A percentile compares a stretch with the other conserved stretches of the same genome.
Evolutionary conservation across 2,888 invertebrate species (phyloP).

Genomic region (Phrixothrix hirtus): DNA sequence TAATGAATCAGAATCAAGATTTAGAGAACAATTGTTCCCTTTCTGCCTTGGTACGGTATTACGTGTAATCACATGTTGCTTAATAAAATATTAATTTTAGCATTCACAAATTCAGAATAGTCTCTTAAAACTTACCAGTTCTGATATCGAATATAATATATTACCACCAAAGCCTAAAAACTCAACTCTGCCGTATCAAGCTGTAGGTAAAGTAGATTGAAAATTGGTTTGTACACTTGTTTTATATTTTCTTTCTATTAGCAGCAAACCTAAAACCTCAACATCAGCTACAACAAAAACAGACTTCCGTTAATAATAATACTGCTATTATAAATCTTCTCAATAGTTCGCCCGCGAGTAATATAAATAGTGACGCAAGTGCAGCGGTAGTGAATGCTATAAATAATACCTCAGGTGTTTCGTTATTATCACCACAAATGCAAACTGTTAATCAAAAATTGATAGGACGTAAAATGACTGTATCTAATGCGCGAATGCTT

Average conservation of each 20-base stretch:
- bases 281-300: slow-evolving; percentile 44
- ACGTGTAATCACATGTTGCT: no score
- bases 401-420: slow-evolving; percentile 43
- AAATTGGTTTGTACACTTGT: not conserved
- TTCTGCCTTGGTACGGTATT: no score
- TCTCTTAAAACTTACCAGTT: slow-evolving; percentile 48
- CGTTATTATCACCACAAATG: slow-evolving; percentile 50
- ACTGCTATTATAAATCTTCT: slow-evolving; percentile 77
- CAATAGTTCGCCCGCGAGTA: slow-evolving; percentile 75
- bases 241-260: slow-evolving; percentile 20
- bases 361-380: slow-evolving; percentile 62
- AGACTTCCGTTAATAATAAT: slow-evolving; percentile 61
- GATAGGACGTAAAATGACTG: slow-evolving; percentile 61
- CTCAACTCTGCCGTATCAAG: slow-evolving; percentile 79
- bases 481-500: slow-evolving; percentile 56
- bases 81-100: slow-evolving; percentile 49
- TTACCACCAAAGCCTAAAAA: slow-evolving; percentile 81
- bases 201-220: slow-evolving; percentile 55
- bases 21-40: no score
- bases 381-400: slow-evolving; percentile 59
- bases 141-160: slow-evolving; percentile 73
- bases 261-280: slow-evolving; percentile 42
- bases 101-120: slow-evolving; percentile 68
- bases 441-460: slow-evolving; percentile 53
- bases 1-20: slow-evolving; percentile 58